Conservation (phyloP, 2,797 vertebrate species). For the Pagetopsis macropterus region DNA sequence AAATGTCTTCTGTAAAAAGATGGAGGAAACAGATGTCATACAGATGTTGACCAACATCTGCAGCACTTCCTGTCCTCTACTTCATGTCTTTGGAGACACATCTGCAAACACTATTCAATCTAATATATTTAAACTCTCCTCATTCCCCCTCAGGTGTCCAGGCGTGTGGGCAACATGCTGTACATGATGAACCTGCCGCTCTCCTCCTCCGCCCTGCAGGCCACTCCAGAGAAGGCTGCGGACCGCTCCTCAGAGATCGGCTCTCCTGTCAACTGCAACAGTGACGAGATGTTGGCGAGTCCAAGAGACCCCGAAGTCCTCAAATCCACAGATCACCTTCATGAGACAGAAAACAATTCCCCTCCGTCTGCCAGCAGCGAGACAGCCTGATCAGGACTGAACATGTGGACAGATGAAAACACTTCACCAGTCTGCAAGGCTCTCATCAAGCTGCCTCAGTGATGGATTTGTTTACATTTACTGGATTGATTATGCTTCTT, state of each 20-base stretch:
- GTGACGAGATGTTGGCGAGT: conserved; percentile 83
- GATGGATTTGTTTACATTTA: conserved; percentile 50
- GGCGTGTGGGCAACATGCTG: conserved; percentile 87
- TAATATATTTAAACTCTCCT: not conserved
- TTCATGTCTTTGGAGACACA: not conserved
- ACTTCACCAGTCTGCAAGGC: not conserved
- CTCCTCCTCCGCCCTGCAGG: conserved; percentile 75
- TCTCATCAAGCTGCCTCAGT: conserved; percentile 12
- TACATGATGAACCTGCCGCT: conserved; percentile 90
- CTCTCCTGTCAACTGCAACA: conserved; percentile 87
- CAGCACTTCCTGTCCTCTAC: not conserved
- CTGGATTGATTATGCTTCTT: conserved; percentile 36
- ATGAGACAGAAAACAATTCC: conserved; percentile 77
- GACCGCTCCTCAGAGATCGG: conserved; percentile 84
- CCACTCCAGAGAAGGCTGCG: conserved; percentile 82
- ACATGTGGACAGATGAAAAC: conserved; percentile 15
- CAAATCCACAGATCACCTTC: conserved; percentile 79
- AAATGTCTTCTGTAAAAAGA: conserved; percentile 7
- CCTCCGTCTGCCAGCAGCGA: conserved; percentile 77
- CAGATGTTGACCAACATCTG: not conserved
- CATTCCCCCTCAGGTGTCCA: conserved; percentile 85
- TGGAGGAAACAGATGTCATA: too few relatives aligned
- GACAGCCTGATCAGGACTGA: conserved; percentile 58
- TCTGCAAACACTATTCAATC: not conserved
- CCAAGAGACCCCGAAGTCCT: conserved; percentile 85